These are phyloP conservation scores for Orius laevigatus DNA, from an alignment of 1,140 invertebrate genomes.

Conservation along the genomic window DNA sequence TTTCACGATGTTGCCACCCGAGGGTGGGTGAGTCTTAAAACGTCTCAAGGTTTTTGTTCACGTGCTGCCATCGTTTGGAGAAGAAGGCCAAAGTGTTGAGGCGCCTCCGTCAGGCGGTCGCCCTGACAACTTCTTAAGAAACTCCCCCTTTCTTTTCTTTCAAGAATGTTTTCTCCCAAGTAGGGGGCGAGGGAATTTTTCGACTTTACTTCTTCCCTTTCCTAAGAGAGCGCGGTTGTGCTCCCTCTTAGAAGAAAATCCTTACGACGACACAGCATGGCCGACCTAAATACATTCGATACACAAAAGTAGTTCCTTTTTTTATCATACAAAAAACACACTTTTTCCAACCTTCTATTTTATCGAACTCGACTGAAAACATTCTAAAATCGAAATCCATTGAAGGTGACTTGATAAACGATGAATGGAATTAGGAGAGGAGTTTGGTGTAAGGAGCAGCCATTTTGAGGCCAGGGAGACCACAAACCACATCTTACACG, in stretches of 20 bases:
- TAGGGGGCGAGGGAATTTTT: not conserved
- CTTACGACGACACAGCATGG: no score
- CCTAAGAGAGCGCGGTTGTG: constrained; percentile 11
- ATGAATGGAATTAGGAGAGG: not conserved
- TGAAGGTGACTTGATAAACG: no score
- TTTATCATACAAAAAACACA: no score
- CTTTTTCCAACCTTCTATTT: no score
- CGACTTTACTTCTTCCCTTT: constrained; percentile 1
- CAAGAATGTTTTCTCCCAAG: not conserved
- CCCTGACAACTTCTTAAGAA: constrained; percentile 1
- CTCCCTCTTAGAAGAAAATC: not conserved
- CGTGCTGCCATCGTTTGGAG: not conserved
- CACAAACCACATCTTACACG: no score
- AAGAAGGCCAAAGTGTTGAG: not conserved
- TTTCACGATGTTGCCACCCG: no score
- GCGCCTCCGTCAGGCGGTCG: not conserved
- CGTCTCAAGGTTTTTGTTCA: not conserved
- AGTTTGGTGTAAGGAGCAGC: not conserved
- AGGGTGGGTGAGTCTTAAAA: no score
- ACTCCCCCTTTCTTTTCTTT: constrained; percentile 2
- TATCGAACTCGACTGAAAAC: no score
- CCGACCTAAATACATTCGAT: no score
- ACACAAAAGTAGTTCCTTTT: no score
- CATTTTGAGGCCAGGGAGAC: not conserved
- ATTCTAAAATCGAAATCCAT: no score